Evolutionary conservation across 2,113 vertebrate genomes (phyloP), one percentile per base, ranked within the genome.

Genomic region (Apus apus): DNA sequence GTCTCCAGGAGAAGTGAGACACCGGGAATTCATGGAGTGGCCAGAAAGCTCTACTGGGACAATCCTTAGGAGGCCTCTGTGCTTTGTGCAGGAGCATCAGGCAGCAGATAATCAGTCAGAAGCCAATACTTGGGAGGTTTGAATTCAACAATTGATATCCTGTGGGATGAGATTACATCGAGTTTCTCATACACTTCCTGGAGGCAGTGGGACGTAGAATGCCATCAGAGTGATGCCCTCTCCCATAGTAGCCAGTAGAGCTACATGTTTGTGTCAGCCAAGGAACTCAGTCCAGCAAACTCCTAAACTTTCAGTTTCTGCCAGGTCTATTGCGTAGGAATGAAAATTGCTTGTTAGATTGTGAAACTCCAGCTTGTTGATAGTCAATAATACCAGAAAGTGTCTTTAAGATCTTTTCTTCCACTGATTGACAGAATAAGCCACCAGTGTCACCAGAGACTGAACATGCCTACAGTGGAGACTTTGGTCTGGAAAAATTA

Each of bases 381-480:
- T 70, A 76, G 11, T 78, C 43, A 30, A 6, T 32, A 70, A 12
- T 57, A 46, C 65, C 23, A 40, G 48, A 43, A 89, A 71, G 21
- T 11, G 22, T 62, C 21, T 87, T 26, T 64, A 77, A 80, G 56
- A 51, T 19, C 16, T 61, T 5, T 80, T 93, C 64, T 75, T 68
- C n/a, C 11, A 21, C 54, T 66, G 50, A 45, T 43, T 54, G 15
- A 72, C 36, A 51, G 48, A 82, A 70, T 79, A 70, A 48, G 8
- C 9, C 34, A 15, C 3, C 0, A 0, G 8, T 75, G 22, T 71
- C 48, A 29, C 38, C 57, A 5, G 34, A 26, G 4, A 57, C 18
- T 66, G 32, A 86, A 14, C 3, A 20, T 18, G 4, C 9, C 26
- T 57, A 5, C 13, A 80, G 53, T 40, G 9, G 11, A 83, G 11